A percentile compares a stretch with the other conserved stretches of the same genome.
These are phyloP conservation scores for Microchirus variegatus DNA, from an alignment of 2,797 vertebrate species.

Conservation along the genomic window DNA sequence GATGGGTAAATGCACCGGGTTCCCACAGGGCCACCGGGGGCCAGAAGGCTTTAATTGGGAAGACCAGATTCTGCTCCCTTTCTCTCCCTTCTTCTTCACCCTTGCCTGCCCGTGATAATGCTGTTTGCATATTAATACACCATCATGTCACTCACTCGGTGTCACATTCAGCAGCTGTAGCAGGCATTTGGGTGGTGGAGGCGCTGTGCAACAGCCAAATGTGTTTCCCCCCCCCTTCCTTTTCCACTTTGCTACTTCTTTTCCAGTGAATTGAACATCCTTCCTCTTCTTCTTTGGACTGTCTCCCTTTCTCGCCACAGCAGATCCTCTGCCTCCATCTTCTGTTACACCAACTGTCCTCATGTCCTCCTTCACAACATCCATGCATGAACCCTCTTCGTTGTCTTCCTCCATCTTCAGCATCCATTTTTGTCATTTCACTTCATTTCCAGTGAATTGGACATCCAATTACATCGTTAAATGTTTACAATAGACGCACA, in stretches of 20 bases:
- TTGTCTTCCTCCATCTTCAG: not conserved
- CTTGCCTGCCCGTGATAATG: slow-evolving; percentile 86
- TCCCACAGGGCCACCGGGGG: slow-evolving; percentile 83
- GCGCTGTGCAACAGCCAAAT: slow-evolving; percentile 25
- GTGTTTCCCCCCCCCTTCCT: slow-evolving; percentile 28
- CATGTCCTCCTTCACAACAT: too few relatives aligned
- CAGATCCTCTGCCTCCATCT: too few relatives aligned
- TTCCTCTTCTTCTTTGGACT: too few relatives aligned
- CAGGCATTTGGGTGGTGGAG: slow-evolving; percentile 64
- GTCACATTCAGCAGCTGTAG: slow-evolving; percentile 78
- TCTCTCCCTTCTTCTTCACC: slow-evolving; percentile 49
- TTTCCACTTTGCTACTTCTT: not conserved
- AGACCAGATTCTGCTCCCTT: slow-evolving; percentile 87
- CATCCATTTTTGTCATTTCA: slow-evolving; percentile 2
- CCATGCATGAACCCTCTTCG: too few relatives aligned
- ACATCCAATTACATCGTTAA: slow-evolving; percentile 50
- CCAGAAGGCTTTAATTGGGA: slow-evolving; percentile 91
- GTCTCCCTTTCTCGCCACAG: too few relatives aligned
- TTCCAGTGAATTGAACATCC: not conserved
- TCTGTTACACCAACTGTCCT: too few relatives aligned
- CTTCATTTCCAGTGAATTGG: slow-evolving; percentile 41
- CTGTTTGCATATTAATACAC: slow-evolving; percentile 92
- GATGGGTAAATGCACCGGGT: slow-evolving; percentile 90
- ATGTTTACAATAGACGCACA: slow-evolving; percentile 6
- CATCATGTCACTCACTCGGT: slow-evolving; percentile 84